Evolutionary conservation across 1,140 invertebrate genomes (phyloP).

Genomic region (Amphibalanus amphitrite): DNA sequence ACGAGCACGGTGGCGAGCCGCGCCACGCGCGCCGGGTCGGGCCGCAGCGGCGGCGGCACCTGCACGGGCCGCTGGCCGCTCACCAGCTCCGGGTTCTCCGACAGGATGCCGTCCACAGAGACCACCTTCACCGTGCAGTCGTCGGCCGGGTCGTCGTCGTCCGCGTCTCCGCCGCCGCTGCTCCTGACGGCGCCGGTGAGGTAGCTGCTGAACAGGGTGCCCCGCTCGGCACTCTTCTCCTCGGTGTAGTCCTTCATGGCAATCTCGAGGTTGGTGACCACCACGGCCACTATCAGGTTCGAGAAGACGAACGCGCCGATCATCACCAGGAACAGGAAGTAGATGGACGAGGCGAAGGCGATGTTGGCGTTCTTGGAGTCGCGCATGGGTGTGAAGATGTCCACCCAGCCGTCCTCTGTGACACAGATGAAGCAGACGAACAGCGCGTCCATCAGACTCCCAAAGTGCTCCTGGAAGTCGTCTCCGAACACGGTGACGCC

Average conservation of each 20-base stretch:
- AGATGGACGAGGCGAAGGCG: conserved; percentile 9
- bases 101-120: conserved; percentile 13
- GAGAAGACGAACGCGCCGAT: conserved; percentile 21
- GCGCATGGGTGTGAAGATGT: conserved; percentile 14
- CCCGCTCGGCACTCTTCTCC: conserved; percentile 5
- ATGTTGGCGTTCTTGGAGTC: not conserved
- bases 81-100: conserved; percentile 11
- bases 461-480: conserved; percentile 15
- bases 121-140: not conserved
- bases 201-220: not conserved
- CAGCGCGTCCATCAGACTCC: conserved; percentile 17
- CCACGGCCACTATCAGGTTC: conserved; percentile 22
- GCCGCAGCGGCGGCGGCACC: conserved; percentile 12
- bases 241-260: conserved; percentile 13
- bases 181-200: conserved; percentile 5
- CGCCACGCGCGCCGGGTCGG: conserved; percentile 5
- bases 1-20: not conserved
- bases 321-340: conserved; percentile 18
- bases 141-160: not conserved
- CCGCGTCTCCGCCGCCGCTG: conserved; percentile 9
- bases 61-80: conserved; percentile 6
- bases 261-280: conserved; percentile 20
- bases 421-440: conserved; percentile 21
- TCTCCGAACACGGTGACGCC: conserved; percentile 20
- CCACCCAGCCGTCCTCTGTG: conserved; percentile 21